Percentiles rank a stretch among this genome's conserved stretches.
Conservation (phyloP, 2,888 invertebrate genomes). For the Hylaea fasciaria region DNA sequence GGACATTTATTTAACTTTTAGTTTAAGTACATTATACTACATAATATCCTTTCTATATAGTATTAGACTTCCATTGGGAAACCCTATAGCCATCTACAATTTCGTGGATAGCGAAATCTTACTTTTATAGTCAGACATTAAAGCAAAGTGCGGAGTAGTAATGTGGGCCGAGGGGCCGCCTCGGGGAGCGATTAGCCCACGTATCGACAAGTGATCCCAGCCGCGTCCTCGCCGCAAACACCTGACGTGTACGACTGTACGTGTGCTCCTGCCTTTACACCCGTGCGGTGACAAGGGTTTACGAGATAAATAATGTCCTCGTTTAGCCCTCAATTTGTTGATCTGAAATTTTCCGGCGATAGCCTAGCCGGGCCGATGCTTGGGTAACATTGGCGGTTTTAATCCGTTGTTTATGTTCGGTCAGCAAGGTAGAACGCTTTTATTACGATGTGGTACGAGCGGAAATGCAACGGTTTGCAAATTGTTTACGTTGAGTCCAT, state of each 20-base stretch:
- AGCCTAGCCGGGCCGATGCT: constrained; percentile 17
- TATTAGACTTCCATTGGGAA: constrained; percentile 19
- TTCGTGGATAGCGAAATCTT: constrained; percentile 45
- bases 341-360: constrained; percentile 45
- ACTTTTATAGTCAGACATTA: constrained; percentile 44
- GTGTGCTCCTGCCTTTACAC: constrained; percentile 40
- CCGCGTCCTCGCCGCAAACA: constrained; percentile 35
- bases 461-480: constrained; percentile 39
- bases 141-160: constrained; percentile 38
- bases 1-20: too few species aligned
- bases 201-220: constrained; percentile 41
- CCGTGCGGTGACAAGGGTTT: constrained; percentile 53
- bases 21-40: not conserved
- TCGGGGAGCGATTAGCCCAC: constrained; percentile 44
- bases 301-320: constrained; percentile 57
- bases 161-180: constrained; percentile 36
- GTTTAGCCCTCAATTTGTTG: constrained; percentile 60
- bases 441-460: constrained; percentile 41
- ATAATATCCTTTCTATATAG: not conserved
- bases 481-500: constrained; percentile 18
- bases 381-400: constrained; percentile 33
- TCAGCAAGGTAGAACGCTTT: constrained; percentile 36
- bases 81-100: constrained; percentile 31
- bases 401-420: constrained; percentile 40
- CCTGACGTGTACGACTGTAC: constrained; percentile 47